These are phyloP conservation scores for Polypterus senegalus DNA, from an alignment of 2,113 vertebrate genomes.

Conservation along the genomic window DNA sequence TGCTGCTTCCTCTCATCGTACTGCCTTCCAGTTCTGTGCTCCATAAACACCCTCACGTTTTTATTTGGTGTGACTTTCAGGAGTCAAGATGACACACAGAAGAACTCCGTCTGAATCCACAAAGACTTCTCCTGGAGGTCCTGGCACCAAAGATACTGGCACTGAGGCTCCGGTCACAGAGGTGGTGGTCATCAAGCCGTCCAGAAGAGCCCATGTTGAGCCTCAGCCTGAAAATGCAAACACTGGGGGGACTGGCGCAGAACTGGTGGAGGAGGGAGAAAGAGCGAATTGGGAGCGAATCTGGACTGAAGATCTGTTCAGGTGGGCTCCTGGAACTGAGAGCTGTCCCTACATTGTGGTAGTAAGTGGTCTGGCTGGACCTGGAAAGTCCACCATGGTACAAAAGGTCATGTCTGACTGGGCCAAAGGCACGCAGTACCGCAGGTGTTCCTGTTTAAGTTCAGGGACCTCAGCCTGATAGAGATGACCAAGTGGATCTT, in stretches of 20 bases:
- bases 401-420: conserved; percentile 21
- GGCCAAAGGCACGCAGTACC: conserved; percentile 4
- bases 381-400: conserved; percentile 22
- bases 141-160: not conserved
- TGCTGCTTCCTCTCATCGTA: too few species aligned
- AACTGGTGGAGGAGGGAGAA: not conserved
- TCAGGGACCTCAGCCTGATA: conserved; percentile 11
- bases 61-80: too few species aligned
- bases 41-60: too few species aligned
- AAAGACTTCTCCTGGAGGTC: not conserved
- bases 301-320: not conserved
- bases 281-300: not conserved
- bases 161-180: not conserved
- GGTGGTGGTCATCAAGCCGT: not conserved
- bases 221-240: not conserved
- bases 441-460: conserved; percentile 20
- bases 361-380: conserved; percentile 19
- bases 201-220: not conserved
- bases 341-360: conserved; percentile 9
- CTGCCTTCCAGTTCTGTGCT: too few species aligned
- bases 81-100: too few species aligned
- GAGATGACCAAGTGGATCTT: conserved; percentile 10
- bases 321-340: not conserved
- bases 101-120: too few species aligned
- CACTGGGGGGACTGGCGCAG: not conserved